phyloP scores from a whole-genome alignment of 2,113 vertebrate species.

The Phodopus roborovskii region DNA sequence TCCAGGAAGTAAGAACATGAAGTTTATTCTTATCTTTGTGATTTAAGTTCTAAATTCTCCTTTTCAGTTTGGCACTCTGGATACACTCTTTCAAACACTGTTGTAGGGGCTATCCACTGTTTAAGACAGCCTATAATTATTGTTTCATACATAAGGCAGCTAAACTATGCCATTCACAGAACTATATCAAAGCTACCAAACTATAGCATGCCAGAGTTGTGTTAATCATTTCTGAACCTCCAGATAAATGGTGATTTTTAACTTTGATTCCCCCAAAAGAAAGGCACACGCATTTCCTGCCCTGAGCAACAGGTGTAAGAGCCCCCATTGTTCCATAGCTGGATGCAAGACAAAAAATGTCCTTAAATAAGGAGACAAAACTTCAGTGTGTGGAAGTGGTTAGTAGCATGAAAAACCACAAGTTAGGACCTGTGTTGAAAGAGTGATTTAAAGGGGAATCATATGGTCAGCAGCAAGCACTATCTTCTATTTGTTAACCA shows the following conservation, averaged over 20 bases:
- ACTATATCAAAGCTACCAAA: neutral
- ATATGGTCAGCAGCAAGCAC: neutral
- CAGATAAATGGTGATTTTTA: neutral
- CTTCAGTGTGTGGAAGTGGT: neutral
- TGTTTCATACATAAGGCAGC: neutral
- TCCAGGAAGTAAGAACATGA: conserved; percentile 9
- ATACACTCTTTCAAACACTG: conserved; percentile 21
- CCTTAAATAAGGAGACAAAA: neutral
- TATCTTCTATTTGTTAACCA: conserved; percentile 14
- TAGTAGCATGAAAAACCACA: neutral
- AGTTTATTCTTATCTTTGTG: conserved; percentile 9
- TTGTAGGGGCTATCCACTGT: neutral
- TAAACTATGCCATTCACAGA: neutral
- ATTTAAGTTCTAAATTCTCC: conserved; percentile 30
- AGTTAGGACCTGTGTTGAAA: neutral
- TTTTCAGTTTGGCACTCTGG: conserved; percentile 11
- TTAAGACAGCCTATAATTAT: neutral
- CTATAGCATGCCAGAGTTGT: neutral
- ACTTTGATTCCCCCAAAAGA: neutral
- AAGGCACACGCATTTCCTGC: neutral
- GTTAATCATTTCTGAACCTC: neutral
- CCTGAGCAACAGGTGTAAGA: conserved; percentile 10
- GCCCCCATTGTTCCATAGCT: neutral
- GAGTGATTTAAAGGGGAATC: neutral
- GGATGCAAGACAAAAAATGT: neutral